These are phyloP conservation scores for Ariopsis seemanni DNA, from an alignment of 2,113 vertebrate species.

Conservation along the genomic window DNA sequence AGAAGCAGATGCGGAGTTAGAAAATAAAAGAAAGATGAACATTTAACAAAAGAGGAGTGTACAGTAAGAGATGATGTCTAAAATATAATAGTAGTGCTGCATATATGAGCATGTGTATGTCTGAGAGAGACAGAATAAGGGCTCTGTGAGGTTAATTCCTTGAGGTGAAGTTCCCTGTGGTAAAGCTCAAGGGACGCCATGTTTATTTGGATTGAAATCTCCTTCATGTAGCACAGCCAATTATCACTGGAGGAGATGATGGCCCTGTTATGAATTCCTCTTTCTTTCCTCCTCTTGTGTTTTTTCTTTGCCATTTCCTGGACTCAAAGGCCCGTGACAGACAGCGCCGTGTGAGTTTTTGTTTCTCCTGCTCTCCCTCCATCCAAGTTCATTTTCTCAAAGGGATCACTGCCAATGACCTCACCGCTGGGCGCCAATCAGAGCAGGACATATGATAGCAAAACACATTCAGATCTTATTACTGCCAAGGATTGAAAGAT, in stretches of 20 bases:
- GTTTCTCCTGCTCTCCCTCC: constrained; percentile 36
- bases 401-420: constrained; percentile 56
- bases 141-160: constrained; percentile 46
- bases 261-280: constrained; percentile 63
- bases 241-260: constrained; percentile 60
- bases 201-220: constrained; percentile 64
- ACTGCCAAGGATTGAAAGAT: constrained; percentile 45
- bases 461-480: constrained; percentile 65
- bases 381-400: constrained; percentile 54
- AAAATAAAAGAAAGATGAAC: neutral
- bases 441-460: constrained; percentile 56
- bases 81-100: neutral
- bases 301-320: constrained; percentile 40
- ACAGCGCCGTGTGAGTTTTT: constrained; percentile 53
- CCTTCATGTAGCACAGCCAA: constrained; percentile 63
- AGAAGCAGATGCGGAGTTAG: neutral
- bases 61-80: neutral
- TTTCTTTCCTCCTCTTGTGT: constrained; percentile 48
- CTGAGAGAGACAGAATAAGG: neutral
- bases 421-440: constrained; percentile 54
- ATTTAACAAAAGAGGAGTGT: neutral
- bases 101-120: constrained; percentile 1
- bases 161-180: constrained; percentile 51
- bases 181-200: constrained; percentile 42
- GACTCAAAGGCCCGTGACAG: constrained; percentile 50